phyloP scores from a whole-genome alignment of 2,888 invertebrate species.

The Tridacna crocea region DNA sequence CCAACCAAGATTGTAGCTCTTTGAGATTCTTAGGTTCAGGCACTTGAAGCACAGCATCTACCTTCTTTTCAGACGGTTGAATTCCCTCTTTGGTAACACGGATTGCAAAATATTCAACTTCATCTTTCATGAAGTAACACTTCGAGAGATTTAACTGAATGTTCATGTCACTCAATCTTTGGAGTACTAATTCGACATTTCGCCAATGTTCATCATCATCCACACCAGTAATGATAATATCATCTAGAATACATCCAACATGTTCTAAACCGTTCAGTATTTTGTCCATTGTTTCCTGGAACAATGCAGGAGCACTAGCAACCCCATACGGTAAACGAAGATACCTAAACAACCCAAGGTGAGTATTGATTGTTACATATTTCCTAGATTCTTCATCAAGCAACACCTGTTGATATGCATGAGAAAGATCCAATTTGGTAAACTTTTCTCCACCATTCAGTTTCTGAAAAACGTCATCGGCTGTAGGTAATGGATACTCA shows the following conservation, averaged over 20 bases:
- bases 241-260: slow-evolving; percentile 66
- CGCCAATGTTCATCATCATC: slow-evolving; percentile 53
- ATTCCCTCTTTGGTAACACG: slow-evolving; percentile 61
- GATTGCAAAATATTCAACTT: slow-evolving; percentile 69
- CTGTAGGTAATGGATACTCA: slow-evolving; percentile 16
- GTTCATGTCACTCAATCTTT: slow-evolving; percentile 52
- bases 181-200: slow-evolving; percentile 52
- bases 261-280: slow-evolving; percentile 60
- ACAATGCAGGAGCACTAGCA: slow-evolving; percentile 51
- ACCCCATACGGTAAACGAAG: slow-evolving; percentile 18
- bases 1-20: slow-evolving; percentile 70
- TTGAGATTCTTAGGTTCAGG: slow-evolving; percentile 68
- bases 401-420: slow-evolving; percentile 18
- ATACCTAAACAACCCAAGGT: slow-evolving; percentile 15
- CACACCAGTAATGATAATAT: slow-evolving; percentile 59
- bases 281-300: slow-evolving; percentile 67
- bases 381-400: slow-evolving; percentile 12
- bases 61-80: slow-evolving; percentile 58
- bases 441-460: slow-evolving; percentile 22
- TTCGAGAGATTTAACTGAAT: slow-evolving; percentile 63
- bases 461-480: slow-evolving; percentile 12
- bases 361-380: slow-evolving; percentile 19
- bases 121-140: slow-evolving; percentile 60
- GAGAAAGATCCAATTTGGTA: slow-evolving; percentile 14
- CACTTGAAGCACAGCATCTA: slow-evolving; percentile 67